Evolutionary conservation across 2,888 invertebrate genomes (phyloP), one percentile per base, ranked within the genome.

Genomic region (Zygaena filipendulae): DNA sequence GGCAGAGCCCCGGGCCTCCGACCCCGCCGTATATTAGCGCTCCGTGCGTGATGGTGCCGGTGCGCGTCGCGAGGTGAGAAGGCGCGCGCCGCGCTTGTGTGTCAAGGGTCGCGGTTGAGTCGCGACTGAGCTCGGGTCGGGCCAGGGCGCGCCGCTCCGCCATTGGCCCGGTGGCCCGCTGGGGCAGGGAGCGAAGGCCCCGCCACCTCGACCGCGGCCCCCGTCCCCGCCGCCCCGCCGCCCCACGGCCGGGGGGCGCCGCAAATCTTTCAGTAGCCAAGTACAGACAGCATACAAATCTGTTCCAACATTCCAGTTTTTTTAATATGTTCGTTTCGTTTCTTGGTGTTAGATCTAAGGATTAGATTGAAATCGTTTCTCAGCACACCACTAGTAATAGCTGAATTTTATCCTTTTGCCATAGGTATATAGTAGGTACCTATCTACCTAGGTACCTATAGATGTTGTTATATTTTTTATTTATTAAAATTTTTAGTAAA

Each of bases 1-100:
- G 81, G 81, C 82, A 71, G 54, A 83, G 77, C 80, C 83, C 69
- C 81, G 81, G 63, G 80, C 81, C 57, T 63, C 81, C 69, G 82
- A 81, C 64, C 81, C 82, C 66, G 79, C 79, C 81, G 66, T 82
- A 82, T 43, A 82, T 82, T 58, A 81, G 69, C 62, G 82, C 79
- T 56, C 83, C 82, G 74, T 81, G 82, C 80, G 82, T 72, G 74
- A 79, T 74, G 68, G 66, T 74, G 70, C 72, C 75, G 72, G 71
- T 59, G 53, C 58, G 48, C 49, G 62, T 61, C 63, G 54, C 66
- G 54, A 54, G 61, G 64, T 55, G 52, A 56, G 58, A 59, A 57
- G 52, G 53, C 61, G 67, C 68, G 68, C 71, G 64, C 43, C 56
- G 60, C 64, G 64, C 62, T 47, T 57, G 70, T 75, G 74, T 72